Base-by-base conservation (phyloP, 2,888 invertebrate species). In the Netelia virgata region DNA sequence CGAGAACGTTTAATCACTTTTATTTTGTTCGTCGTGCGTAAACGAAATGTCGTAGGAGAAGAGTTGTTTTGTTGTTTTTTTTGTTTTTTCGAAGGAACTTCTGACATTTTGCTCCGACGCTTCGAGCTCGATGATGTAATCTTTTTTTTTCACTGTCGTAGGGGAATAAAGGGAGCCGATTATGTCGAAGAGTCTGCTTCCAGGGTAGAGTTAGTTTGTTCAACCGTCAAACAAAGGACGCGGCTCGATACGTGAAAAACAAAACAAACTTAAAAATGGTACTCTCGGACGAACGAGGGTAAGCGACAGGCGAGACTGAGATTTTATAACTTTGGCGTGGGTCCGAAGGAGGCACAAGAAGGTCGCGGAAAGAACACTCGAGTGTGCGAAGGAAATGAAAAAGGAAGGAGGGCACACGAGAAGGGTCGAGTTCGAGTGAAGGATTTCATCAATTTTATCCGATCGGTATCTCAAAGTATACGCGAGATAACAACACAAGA, bases 381-480 rank as follows among this genome's bases (percentile, higher is more conserved):
- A n/a, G 10, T 50, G 20, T 59, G n/a, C 11, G 50, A 43, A 28
- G 1, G 28, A 55, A 78, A 78, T 68, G 47, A 66, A 55, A 77
- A 73, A 72, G 59, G 57, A 41, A n/a, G 23, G 59, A 50, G 18
- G 18, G 23, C 61, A 77, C 41, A 57, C 59, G 55, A 78, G 55
- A 74, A 78, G 69, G 82, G 80, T 86, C 83, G 72, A 83, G 18
- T 41, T 72, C 50, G 43, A 64, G 59, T n/a, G 78, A 41, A 73
- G 74, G 84, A 86, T 87, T 86, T 84, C 83, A 86, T 87, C 84
- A 84, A 86, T 86, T 86, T 82, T 70, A 63, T 36, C 43, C 20
- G 47, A 59, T 41, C 18, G 10, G 70, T 76, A 64, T 18, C 23
- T 53, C 18, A 47, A 73, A 43, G 61, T 47, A 55, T 36, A 74